Evolutionary conservation across 2,888 invertebrate genomes (phyloP), one percentile per base, ranked within the genome.

Genomic region (Rhabditophanes sp.): DNA sequence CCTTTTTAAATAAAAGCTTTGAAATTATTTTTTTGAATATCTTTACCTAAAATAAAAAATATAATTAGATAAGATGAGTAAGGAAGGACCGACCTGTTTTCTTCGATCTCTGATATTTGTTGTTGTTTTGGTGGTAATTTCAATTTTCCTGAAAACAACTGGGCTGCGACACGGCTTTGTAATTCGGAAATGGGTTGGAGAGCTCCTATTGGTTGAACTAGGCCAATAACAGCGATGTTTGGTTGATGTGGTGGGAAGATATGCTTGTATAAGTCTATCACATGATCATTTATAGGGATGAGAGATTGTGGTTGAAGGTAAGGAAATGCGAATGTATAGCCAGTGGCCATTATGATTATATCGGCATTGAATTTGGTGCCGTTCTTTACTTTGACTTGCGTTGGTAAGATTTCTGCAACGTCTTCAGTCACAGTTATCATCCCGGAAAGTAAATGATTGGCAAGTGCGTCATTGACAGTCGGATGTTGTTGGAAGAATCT

Each of bases 111-210:
- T 1, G 27, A 30, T n/a, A 37, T 30, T 45, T 48, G 53, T 21
- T 38, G 34, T 4, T 16, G 29, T 8, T 20, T 22, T 4, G 34
- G 29, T 4, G 60, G 58, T 4, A 60, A 42, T 5, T 25, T 9
- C 12, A 27, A 25, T 3, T 34, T 31, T 5, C 50, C 54, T 1
- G 56, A 35, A 29, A 59, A 57, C 7, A 56, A 40, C 14, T 46
- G 35, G 3, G 55, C 51, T 5, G 39, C 53, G 59, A 59, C 60
- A 34, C 60, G 44, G 3, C 39, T 31, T 38, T 69, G 69, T 39
- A 69, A 65, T 45, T 69, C 69, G 1, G 67, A 52, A 19, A 69
- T 66, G 3, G 69, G 69, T 48, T 67, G 65, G 6, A 69, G 65
- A 8, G 68, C 64, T 1, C 69, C 69, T 26, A 68, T 65, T 3